A percentile compares a stretch with the other conserved stretches of the same genome.
phyloP scores from a whole-genome alignment of 2,113 vertebrate species.

The Laticauda colubrina region DNA sequence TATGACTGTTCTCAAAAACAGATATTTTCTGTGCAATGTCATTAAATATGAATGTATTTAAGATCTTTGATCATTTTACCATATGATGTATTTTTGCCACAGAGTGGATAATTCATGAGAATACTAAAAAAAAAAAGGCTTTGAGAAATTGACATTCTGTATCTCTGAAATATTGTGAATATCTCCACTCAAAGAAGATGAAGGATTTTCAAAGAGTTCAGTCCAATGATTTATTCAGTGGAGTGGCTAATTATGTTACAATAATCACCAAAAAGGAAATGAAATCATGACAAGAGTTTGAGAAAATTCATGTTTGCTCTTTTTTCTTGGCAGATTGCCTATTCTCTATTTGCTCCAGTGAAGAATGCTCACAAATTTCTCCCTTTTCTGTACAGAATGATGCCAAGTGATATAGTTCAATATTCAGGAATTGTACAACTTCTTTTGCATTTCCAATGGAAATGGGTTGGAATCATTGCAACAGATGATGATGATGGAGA shows the following conservation, averaged over 20 bases:
- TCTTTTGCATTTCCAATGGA: not conserved
- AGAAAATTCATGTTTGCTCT: not conserved
- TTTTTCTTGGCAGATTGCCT: not conserved
- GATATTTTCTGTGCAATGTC: not conserved
- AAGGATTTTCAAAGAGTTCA: not conserved
- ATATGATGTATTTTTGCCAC: not conserved
- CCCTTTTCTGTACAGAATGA: not conserved
- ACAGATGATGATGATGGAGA: not conserved
- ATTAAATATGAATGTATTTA: not conserved
- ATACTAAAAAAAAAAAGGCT: not conserved
- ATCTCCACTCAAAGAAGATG: not conserved
- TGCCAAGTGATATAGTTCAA: not conserved
- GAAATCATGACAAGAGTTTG: not conserved
- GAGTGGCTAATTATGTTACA: not conserved
- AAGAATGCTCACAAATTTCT: not conserved
- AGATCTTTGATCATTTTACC: not conserved
- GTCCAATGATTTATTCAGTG: not conserved
- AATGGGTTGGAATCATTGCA: not conserved
- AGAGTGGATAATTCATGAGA: not conserved
- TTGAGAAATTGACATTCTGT: not conserved
- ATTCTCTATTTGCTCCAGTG: not conserved
- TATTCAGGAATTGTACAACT: conserved; percentile 5
- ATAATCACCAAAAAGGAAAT: not conserved
- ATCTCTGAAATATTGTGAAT: not conserved
- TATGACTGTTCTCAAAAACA: not conserved